Conservation (phyloP, 37 sponge, comb jelly and placozoan genomes). For the Bolinopsis microptera region DNA sequence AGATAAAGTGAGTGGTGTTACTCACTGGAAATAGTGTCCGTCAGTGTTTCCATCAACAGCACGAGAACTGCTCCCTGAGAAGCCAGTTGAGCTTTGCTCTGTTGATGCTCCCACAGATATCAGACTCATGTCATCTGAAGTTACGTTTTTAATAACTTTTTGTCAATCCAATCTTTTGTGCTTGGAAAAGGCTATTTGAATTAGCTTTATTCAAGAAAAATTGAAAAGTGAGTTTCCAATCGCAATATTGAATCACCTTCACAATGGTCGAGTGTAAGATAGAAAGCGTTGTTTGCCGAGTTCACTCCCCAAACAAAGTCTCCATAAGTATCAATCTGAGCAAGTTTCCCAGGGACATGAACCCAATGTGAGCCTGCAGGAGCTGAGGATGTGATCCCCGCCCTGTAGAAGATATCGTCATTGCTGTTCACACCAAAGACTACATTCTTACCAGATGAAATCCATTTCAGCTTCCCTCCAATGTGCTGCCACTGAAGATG, state of each 20-base stretch:
- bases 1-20: too few species aligned
- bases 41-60: background rate
- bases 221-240: too few species aligned
- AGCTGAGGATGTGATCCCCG: background rate
- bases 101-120: background rate
- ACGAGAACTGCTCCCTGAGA: background rate
- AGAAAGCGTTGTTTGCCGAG: background rate
- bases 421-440: background rate
- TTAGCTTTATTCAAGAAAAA: too few species aligned
- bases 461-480: background rate
- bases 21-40: background rate
- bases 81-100: background rate
- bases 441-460: background rate
- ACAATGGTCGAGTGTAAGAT: background rate
- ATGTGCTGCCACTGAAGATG: conserved; percentile 20
- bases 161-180: too few species aligned
- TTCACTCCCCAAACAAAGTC: background rate
- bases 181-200: too few species aligned
- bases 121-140: background rate
- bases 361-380: background rate
- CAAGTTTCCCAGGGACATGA: background rate
- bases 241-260: too few species aligned
- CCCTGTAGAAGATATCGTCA: background rate
- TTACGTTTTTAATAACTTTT: too few species aligned
- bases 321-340: background rate